Evolutionary conservation across 2,113 vertebrate species (phyloP), one percentile per base, ranked within the genome.

Genomic region (Percina caprodes): DNA sequence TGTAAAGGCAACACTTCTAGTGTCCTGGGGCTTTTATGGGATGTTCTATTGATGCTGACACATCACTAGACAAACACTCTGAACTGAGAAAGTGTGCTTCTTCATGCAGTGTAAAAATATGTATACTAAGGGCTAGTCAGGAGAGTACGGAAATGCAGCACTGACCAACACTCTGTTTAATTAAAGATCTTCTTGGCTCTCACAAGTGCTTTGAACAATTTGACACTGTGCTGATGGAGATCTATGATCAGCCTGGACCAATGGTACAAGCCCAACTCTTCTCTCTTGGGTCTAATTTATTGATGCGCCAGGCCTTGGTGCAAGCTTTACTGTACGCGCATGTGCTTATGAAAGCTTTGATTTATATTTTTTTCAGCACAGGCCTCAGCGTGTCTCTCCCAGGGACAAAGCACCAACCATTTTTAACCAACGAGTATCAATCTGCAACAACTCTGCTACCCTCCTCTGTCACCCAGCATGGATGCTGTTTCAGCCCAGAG

Each of bases 261-360:
- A 91, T 88, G 82, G 61, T 71, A 91, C 49, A 42, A 78, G 87
- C 83, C 80, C 77, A 82, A 79, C 74, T 90, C 87, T 68, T 83
- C 84, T 91, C 89, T 80, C 88, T 66, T 62, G 91, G 87, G 86
- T 83, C 85, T 91, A 88, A 93, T 94, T 90, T 94, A 93, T 92
- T 91, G 88, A 94, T 91, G 91, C 69, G 46, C 70, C 72, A 69
- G 79, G 81, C 79, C 73, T 84, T 82, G 0, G 76, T 72, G 86
- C 83, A 71, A 87, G 87, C 86, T 86, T 85, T 86, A 90, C 82
- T 83, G 68, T 89, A 84, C 69, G 39, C 13, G 81, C 81, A 74
- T 90, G 89, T 78, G 82, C 83, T 90, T 79, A 82, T 85, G 71
- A 92, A 89, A 72, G 84, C 83, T 82, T 85, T 92, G 85, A 93